These are phyloP conservation scores for Pitangus sulphuratus DNA, from an alignment of 2,797 vertebrate genomes.

Conservation along the genomic window DNA sequence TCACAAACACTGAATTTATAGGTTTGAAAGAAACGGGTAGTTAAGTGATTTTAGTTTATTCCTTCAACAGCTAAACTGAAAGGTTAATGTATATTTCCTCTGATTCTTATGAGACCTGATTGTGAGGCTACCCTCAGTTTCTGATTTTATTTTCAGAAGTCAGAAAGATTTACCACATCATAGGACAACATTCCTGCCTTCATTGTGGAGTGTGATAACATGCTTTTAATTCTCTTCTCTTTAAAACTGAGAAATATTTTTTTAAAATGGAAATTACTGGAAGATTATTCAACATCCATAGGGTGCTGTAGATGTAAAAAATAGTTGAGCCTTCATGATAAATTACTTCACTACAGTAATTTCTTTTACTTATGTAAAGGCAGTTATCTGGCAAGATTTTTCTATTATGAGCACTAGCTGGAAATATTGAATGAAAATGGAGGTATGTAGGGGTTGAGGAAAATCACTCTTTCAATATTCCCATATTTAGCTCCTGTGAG, in stretches of 20 bases:
- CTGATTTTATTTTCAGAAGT: background rate
- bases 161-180: background rate
- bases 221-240: background rate
- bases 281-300: background rate
- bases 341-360: background rate
- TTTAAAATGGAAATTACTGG: background rate
- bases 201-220: background rate
- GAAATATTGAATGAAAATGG: background rate
- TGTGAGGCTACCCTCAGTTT: background rate
- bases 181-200: background rate
- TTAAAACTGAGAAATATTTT: background rate
- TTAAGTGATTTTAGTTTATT: background rate
- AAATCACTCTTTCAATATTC: background rate
- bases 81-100: background rate
- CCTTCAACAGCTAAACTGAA: background rate
- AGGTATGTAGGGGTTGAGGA: background rate
- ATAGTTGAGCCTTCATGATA: background rate
- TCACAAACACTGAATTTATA: background rate
- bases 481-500: background rate
- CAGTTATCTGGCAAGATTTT: background rate
- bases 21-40: background rate
- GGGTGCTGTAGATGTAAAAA: background rate
- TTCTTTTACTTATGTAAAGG: constrained; percentile 9
- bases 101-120: background rate
- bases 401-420: background rate